Base-by-base conservation (phyloP, 37 sponge, comb jelly and placozoan species). In the Halisarca cf. caerulea region DNA sequence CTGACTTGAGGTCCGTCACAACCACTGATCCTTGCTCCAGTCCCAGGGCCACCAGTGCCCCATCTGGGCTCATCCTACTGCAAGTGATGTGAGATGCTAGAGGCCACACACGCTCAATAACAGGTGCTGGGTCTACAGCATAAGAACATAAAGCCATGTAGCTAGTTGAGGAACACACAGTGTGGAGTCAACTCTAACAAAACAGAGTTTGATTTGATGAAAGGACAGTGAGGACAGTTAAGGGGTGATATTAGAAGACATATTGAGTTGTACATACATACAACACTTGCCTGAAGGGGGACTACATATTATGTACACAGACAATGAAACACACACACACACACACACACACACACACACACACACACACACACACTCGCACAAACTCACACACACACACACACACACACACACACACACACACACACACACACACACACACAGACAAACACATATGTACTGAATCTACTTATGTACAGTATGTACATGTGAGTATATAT, bases 11-110 rank as follows among this genome's bases (percentile, higher is more conserved):
- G 81, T 91, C 60, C 64, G 79, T 78, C 17, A 87, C 21, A 7
- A 51, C 51, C 36, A 91, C 84, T 24, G 59, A 81, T 34, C 92
- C 92, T 39, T 51, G 59, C 51, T 55, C 37, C 37, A 78, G 66
- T 2, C 85, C 88, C 6, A 91, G 64, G 24, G 88, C 92, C 33
- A 92, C 68, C 47, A 79, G 30, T 9, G 77, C 58, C n/a, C 80
- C 45, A 30, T 86, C 89, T 4, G 18, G 40, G 58, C 37, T 84
- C 36, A 87, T 66, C 8, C 43, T 38, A 24, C 77, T 86, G 27
- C 47, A 30, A 39, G 30, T 27, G 37, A 91, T 84, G 64, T 80
- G 53, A 27, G 80, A 72, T 0, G 84, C 51, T 25, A 84, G 91
- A 27, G 91, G 87, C 18, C 59, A 27, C 38, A 73, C 64, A 58